A percentile compares a stretch with the other conserved stretches of the same genome.
Evolutionary conservation across 35 echinoderm and acorn worm species (phyloP).

Genomic region (Stichopus chloronotus): DNA sequence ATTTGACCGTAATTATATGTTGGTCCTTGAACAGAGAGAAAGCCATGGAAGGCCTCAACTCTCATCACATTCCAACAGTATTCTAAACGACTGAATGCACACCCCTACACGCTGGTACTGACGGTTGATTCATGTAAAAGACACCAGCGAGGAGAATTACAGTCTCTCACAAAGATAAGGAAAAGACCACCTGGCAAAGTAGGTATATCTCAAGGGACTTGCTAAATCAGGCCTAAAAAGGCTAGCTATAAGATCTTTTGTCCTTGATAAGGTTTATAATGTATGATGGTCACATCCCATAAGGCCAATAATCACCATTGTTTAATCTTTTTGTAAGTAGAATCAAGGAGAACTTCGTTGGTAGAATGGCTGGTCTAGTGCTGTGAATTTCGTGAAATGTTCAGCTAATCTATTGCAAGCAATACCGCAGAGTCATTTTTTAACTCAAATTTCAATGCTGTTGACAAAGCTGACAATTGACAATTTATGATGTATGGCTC

Average conservation of each 20-base stretch:
- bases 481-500: too few relatives aligned
- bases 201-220: not conserved
- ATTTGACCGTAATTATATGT: not conserved
- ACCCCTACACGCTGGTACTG: slow-evolving; percentile 24
- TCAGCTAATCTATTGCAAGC: too few relatives aligned
- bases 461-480: too few relatives aligned
- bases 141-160: not conserved
- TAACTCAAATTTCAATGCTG: too few relatives aligned
- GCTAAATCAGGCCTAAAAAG: not conserved
- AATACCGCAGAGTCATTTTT: too few relatives aligned
- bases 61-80: slow-evolving; percentile 3
- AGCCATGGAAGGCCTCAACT: slow-evolving; percentile 37
- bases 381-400: too few relatives aligned
- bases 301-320: too few relatives aligned
- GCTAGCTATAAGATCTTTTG: not conserved
- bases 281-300: too few relatives aligned
- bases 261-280: too few relatives aligned
- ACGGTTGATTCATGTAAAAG: slow-evolving; percentile 30
- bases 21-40: not conserved
- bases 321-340: too few relatives aligned
- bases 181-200: not conserved
- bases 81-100: slow-evolving; percentile 4
- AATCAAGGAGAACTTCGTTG: too few relatives aligned
- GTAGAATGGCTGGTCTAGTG: too few relatives aligned
- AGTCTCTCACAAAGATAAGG: not conserved